Evolutionary conservation across 1,140 invertebrate genomes (phyloP), one percentile per base, ranked within the genome.

Genomic region (Oedothorax gibbosus): DNA sequence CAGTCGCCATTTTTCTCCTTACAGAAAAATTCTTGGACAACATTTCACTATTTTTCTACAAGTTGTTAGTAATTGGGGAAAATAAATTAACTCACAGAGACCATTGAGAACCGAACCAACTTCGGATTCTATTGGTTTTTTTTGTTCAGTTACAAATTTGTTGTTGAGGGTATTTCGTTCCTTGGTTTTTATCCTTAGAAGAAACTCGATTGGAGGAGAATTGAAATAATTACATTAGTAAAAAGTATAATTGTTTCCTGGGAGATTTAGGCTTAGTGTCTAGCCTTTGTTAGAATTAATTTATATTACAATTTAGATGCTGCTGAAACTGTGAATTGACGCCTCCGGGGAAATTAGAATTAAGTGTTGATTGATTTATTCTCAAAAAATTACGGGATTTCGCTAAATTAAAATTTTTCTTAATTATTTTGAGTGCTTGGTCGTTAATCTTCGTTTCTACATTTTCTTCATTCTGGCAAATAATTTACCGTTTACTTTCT

Each of bases 41-140:
- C 62, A 62, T 79, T 79, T 79, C 76, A 79, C 62, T 79, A 79
- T 79, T 79, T 79, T 79, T 79, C 76, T 62, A 35, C 35, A 5
- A 68, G 51, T 66, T 62, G 35, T 49, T 79, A 65, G 76, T 79
- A 79, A 79, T 79, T 79, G 76, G 76, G 64, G 76, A 68, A 79
- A 79, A 79, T 79, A 79, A 79, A 79, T 79, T 79, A 79, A 64
- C 76, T 64, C 68, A 66, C 68, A 66, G 62, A 35, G 35, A 35
- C 35, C 35, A 35, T 35, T 35, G 35, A 35, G 35, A 35, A 35
- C 35, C 35, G 35, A 35, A 35, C 35, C 35, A 35, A 35, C 35
- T 35, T 54, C 68, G 57, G 57, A 64, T 60, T 77, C 18, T 64
- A 77, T 49, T 51, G 14, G 14, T 50, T 20, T 79, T 79, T 66